Conservation (phyloP, 2,113 vertebrate species). For the Rissa tridactyla region DNA sequence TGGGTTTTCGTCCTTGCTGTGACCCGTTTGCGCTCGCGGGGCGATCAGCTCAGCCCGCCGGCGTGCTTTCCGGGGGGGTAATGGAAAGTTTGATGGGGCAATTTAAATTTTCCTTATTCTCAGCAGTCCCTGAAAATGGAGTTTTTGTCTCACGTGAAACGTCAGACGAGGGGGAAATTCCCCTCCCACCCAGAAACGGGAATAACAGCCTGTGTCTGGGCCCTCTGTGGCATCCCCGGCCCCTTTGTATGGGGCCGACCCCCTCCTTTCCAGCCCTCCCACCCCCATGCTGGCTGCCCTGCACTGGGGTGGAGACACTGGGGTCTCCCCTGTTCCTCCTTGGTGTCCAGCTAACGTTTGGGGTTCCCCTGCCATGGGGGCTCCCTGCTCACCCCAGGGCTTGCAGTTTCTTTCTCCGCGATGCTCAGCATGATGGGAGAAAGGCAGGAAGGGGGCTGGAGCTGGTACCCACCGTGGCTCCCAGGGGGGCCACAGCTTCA, state of each 20-base stretch:
- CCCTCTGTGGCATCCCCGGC: not conserved
- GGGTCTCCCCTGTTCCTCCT: not conserved
- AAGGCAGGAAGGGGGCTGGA: not conserved
- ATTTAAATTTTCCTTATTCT: not conserved
- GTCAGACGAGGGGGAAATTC: not conserved
- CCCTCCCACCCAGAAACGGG: not conserved
- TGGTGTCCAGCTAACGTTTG: rapidly evolving
- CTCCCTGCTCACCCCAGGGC: no score
- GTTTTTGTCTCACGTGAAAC: not conserved
- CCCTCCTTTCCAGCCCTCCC: no score
- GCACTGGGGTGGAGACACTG: not conserved
- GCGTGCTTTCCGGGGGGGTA: not conserved
- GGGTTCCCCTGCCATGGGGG: not conserved
- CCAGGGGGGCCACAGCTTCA: rapidly evolving
- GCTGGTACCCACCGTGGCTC: rapidly evolving
- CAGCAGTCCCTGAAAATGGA: not conserved
- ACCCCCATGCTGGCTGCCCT: rapidly evolving
- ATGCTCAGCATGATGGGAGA: not conserved
- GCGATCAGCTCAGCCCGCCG: not conserved
- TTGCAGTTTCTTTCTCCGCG: not conserved
- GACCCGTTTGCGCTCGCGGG: not conserved
- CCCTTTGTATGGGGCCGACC: rapidly evolving
- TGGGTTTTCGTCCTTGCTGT: not conserved
- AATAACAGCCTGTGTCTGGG: not conserved
- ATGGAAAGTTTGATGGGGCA: conserved; percentile 46